Base-by-base conservation (phyloP, 2,797 vertebrate genomes). In the Phyllotis vaccarum region DNA sequence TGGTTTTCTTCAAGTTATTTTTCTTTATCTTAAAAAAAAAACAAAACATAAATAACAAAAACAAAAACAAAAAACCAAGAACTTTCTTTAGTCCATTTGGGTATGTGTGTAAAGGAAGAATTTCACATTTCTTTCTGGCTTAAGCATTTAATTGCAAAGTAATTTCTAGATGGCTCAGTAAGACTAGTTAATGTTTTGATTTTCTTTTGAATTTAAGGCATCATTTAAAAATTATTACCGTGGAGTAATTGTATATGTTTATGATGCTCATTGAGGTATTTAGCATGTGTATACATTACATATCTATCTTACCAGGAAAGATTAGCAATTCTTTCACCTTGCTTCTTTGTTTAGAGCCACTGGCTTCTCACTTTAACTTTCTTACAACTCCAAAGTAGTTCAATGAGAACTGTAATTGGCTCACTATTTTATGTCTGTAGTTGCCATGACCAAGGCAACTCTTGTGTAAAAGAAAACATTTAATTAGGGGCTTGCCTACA, bases 81-180 rank as follows among this genome's bases (percentile, higher is more conserved):
- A n/a, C 34, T 52, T 75, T 54, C 60, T 79, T 90, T 94, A 96
- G 60, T 37, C 31, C 72, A 24, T 78, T 89, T 83, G 56, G 31
- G 12, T 75, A n/a, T 74, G 19, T 58, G 80, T 60, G 24, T 95
- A 90, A 96, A 62, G 29, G 75, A 86, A 31, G 52, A 87, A 87
- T 90, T 90, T 91, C 58, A 74, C 29, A 80, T 94, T 29, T 76
- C 29, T 87, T 90, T 96, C 74, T 89, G 37, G 74, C 58, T 93
- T 93, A 93, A 93, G 60, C 27, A 75, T 92, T 86, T 78, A 94
- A 62, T 91, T 94, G 91, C 66, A 78, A 78, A 86, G 49, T 72
- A 72, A 29, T 87, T 87, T 37, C 66, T 87, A 40, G n/a, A 21
- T 54, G 66, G 72, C 37, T 27, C 24, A 12, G 66, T 8, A 60